Conservation (phyloP, 1,140 invertebrate genomes). For the Zaprionus kolodkinae region DNA sequence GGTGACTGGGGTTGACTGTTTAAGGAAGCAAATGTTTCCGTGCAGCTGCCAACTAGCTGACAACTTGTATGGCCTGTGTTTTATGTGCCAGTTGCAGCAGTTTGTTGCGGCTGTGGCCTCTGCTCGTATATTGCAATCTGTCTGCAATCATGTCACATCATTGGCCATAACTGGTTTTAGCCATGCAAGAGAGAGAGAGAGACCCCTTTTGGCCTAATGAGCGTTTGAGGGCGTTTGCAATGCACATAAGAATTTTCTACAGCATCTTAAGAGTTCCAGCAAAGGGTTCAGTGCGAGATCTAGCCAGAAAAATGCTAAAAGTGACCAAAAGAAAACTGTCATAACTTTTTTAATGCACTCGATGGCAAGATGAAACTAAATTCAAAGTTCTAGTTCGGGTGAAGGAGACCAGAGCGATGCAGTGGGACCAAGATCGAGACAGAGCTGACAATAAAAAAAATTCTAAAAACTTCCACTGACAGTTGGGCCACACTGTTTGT, state of each 20-base stretch:
- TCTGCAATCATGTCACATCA: constrained; percentile 83
- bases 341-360: constrained; percentile 79
- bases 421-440: background rate
- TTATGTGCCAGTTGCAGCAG: constrained; percentile 70
- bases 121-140: constrained; percentile 79
- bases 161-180: constrained; percentile 76
- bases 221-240: constrained; percentile 65
- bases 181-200: no score
- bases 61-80: constrained; percentile 81
- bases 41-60: constrained; percentile 82
- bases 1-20: constrained; percentile 53
- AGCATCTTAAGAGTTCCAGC: background rate
- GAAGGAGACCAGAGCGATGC: constrained; percentile 1
- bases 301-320: constrained; percentile 62
- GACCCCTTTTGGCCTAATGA: constrained; percentile 54
- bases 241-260: constrained; percentile 4
- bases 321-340: constrained; percentile 75
- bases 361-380: constrained; percentile 7
- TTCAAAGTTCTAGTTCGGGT: background rate
- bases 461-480: constrained; percentile 77
- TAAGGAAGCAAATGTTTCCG: constrained; percentile 83
- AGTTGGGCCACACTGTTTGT: constrained; percentile 58
- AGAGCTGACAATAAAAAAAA: constrained; percentile 80
- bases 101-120: constrained; percentile 48
- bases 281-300: background rate